A percentile compares a stretch with the other conserved stretches of the same genome.
Evolutionary conservation across 2,113 vertebrate species (phyloP).

Genomic region (Corythaixoides concolor): DNA sequence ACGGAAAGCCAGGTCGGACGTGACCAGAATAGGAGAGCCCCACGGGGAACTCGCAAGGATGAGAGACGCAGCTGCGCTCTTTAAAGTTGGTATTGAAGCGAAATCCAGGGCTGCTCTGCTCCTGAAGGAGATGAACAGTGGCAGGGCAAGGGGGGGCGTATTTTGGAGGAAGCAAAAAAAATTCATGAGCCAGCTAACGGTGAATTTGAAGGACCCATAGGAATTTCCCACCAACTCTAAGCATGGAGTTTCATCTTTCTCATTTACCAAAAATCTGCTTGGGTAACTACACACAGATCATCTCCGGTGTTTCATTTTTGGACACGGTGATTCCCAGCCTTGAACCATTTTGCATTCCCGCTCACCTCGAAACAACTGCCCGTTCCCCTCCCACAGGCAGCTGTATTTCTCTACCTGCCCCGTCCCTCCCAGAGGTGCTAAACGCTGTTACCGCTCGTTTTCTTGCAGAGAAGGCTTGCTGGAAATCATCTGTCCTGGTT

Average conservation of each 20-base stretch:
- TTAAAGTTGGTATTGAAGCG: not conserved
- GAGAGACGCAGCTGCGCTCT: constrained; percentile 17
- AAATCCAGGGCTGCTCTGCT: not conserved
- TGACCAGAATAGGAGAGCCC: constrained; percentile 54
- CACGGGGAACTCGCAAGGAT: not conserved
- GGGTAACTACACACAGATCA: not conserved
- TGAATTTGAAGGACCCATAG: not conserved
- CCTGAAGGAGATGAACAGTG: not conserved
- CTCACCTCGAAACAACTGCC: not conserved
- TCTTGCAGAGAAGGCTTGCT: not conserved
- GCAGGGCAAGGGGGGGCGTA: not conserved
- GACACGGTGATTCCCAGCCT: not conserved
- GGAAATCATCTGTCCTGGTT: not conserved
- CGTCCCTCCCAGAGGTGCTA: not conserved
- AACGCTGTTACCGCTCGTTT: fast-evolving
- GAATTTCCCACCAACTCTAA: not conserved
- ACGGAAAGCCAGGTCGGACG: constrained; percentile 8
- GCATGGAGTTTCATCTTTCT: not conserved
- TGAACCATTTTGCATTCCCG: not conserved
- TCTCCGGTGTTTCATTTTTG: not conserved
- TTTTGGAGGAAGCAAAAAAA: not conserved
- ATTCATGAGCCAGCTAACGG: not conserved
- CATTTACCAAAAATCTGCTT: not conserved
- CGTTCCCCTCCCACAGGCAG: fast-evolving
- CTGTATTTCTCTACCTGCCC: not conserved